phyloP scores from a whole-genome alignment of 2,113 vertebrate genomes.

The Balaeniceps rex region DNA sequence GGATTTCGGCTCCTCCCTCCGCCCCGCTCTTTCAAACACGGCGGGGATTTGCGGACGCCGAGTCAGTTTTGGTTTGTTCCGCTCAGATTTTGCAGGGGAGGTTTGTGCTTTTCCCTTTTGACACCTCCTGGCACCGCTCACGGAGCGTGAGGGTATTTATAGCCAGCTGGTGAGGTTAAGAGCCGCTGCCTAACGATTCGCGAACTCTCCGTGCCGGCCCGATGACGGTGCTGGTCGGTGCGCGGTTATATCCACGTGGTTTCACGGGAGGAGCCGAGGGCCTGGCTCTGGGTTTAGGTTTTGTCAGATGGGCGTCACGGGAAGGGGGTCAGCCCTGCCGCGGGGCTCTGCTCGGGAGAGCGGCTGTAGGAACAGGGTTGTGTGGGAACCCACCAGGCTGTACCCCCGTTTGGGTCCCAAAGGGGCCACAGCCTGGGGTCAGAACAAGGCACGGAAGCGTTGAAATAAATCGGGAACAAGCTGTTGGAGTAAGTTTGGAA shows the following conservation, averaged over 20 bases:
- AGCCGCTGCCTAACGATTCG: background rate
- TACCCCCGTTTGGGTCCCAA: too few relatives aligned
- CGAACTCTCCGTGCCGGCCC: background rate
- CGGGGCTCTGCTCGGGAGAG: background rate
- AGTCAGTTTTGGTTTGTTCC: too few relatives aligned
- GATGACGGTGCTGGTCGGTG: background rate
- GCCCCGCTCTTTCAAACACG: accelerated
- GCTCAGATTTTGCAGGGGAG: background rate
- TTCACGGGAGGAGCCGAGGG: background rate
- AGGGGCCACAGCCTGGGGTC: background rate
- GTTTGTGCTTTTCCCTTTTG: background rate
- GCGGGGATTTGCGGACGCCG: background rate
- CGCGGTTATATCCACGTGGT: background rate
- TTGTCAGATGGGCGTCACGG: background rate
- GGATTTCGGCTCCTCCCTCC: background rate
- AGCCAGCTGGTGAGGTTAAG: background rate
- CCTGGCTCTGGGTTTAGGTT: background rate
- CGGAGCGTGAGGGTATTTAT: background rate
- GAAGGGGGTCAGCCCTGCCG: background rate
- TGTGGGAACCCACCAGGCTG: background rate
- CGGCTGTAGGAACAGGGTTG: background rate
- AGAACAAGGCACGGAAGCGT: accelerated
- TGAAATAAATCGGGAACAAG: background rate
- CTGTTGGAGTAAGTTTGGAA: background rate
- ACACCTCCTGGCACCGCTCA: background rate